A percentile compares a stretch with the other conserved stretches of the same genome.
phyloP scores from a whole-genome alignment of 2,888 invertebrate species.

The Meloe dianella region DNA sequence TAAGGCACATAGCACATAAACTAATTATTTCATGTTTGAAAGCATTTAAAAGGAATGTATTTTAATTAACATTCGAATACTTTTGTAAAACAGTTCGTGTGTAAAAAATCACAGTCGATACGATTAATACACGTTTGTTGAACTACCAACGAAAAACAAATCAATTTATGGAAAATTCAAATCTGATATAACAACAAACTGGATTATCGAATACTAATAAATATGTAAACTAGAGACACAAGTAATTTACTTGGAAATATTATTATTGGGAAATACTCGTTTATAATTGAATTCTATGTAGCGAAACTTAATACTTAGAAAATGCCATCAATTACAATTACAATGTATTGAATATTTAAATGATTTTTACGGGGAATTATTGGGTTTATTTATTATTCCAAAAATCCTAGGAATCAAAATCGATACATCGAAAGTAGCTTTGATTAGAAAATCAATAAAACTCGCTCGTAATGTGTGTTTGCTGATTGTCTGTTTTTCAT shows the following conservation, averaged over 20 bases:
- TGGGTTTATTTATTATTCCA: neutral
- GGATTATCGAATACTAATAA: neutral
- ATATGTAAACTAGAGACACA: slow-evolving; percentile 3
- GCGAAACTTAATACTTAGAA: neutral
- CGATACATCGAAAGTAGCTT: neutral
- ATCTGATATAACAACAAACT: neutral
- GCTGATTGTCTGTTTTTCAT: neutral
- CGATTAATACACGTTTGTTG: neutral
- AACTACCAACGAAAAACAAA: neutral
- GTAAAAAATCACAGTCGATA: neutral
- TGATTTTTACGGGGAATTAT: neutral
- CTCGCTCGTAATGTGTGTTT: neutral
- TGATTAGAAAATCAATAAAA: slow-evolving; percentile 1
- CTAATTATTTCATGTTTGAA: slow-evolving; percentile 11
- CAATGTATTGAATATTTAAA: too few species aligned
- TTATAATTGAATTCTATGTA: neutral
- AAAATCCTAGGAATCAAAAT: neutral
- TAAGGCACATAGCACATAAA: neutral
- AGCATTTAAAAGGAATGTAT: neutral
- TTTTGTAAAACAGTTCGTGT: neutral
- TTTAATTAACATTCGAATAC: neutral
- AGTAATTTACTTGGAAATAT: slow-evolving; percentile 6
- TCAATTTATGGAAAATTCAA: neutral
- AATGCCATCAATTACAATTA: slow-evolving; percentile 4
- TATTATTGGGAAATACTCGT: neutral